These are phyloP conservation scores for Mesaphorura yosii DNA, from an alignment of 1,140 invertebrate species.

Conservation along the genomic window DNA sequence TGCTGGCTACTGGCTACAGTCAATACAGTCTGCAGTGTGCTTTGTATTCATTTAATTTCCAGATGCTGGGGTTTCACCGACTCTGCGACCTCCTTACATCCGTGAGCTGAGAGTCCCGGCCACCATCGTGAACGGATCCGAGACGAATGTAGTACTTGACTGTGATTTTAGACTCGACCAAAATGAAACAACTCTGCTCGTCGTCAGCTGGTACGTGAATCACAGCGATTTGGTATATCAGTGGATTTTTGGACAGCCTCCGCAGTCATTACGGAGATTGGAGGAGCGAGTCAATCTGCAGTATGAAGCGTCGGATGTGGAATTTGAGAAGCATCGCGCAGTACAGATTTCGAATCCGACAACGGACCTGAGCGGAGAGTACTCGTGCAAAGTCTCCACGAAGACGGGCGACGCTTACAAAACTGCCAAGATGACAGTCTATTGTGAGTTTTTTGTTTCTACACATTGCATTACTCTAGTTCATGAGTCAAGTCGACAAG, in stretches of 20 bases:
- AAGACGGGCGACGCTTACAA: constrained; percentile 51
- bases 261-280: constrained; percentile 48
- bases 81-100: no score
- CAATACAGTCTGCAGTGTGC: no score
- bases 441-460: constrained; percentile 51
- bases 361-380: constrained; percentile 53
- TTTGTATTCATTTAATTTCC: no score
- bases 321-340: constrained; percentile 55
- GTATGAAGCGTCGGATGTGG: constrained; percentile 54
- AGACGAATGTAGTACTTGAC: constrained; percentile 56
- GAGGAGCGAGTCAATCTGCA: constrained; percentile 54
- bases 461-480: no score
- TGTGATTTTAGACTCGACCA: constrained; percentile 55
- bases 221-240: constrained; percentile 55
- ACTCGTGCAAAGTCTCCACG: constrained; percentile 57
- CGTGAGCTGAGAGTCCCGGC: constrained; percentile 52
- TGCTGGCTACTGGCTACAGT: no score
- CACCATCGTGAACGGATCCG: constrained; percentile 50
- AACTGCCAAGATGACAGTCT: constrained; percentile 59
- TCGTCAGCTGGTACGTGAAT: constrained; percentile 72
- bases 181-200: constrained; percentile 47
- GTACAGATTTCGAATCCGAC: constrained; percentile 58
- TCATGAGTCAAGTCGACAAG: no score
- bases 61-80: no score
- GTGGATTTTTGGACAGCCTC: constrained; percentile 58